These are phyloP conservation scores for Colossoma macropomum DNA, from an alignment of 2,113 vertebrate genomes.

Conservation along the genomic window DNA sequence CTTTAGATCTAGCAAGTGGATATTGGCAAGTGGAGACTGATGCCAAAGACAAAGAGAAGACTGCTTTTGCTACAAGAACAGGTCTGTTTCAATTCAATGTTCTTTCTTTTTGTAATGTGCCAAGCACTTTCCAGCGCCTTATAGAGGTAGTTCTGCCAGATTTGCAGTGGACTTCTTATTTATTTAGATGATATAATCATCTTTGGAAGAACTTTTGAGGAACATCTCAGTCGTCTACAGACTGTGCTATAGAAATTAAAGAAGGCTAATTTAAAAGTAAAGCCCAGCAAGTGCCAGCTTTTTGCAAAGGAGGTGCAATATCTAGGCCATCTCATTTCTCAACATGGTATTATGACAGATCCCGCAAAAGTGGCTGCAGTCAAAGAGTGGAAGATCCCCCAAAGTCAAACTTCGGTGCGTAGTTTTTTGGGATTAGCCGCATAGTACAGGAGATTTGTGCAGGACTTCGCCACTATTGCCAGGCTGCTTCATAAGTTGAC, in stretches of 20 bases:
- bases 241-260: background rate
- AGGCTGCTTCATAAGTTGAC: slow-evolving; percentile 28
- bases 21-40: background rate
- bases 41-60: background rate
- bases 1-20: too few relatives aligned
- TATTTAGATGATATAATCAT: background rate
- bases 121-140: background rate
- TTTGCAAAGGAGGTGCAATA: too few relatives aligned
- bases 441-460: background rate
- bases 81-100: background rate
- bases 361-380: background rate
- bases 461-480: background rate
- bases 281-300: too few relatives aligned
- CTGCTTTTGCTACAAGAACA: slow-evolving; percentile 2
- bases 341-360: too few relatives aligned
- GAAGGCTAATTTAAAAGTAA: too few relatives aligned
- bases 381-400: background rate
- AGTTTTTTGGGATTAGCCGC: background rate
- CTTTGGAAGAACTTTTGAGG: slow-evolving; percentile 6
- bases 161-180: background rate
- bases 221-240: background rate
- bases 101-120: background rate
- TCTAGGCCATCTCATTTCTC: too few relatives aligned
- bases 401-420: background rate
- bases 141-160: background rate